Conservation (phyloP, 2,888 invertebrate genomes). For the Dioctria linearis region DNA sequence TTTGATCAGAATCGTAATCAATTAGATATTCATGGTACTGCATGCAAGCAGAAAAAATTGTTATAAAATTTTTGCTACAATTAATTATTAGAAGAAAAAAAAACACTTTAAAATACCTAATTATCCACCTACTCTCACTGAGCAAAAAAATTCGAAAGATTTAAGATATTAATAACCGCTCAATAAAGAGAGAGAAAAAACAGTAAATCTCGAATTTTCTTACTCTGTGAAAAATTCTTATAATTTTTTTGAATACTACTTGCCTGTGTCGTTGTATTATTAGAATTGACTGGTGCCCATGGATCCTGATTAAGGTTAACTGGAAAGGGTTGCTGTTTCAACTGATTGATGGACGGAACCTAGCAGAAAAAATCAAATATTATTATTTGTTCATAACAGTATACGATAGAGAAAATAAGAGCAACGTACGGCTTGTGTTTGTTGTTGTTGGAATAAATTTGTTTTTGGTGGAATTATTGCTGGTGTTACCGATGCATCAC, state of each 20-base stretch:
- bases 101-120: no score
- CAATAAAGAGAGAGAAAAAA: no score
- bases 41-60: constrained; percentile 62
- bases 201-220: neutral
- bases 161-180: no score
- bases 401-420: neutral
- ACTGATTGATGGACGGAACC: constrained; percentile 72
- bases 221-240: constrained; percentile 9
- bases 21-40: constrained; percentile 62
- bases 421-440: constrained; percentile 69
- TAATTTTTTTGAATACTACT: constrained; percentile 56
- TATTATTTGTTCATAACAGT: neutral
- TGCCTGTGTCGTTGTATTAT: constrained; percentile 67
- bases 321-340: constrained; percentile 71
- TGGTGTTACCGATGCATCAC: constrained; percentile 63
- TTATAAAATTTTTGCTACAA: constrained; percentile 26
- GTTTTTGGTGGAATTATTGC: constrained; percentile 69
- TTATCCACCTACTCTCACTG: neutral
- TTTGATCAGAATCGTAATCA: constrained; percentile 62
- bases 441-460: constrained; percentile 76
- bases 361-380: constrained; percentile 54
- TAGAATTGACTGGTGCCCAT: constrained; percentile 69
- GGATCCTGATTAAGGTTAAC: constrained; percentile 71
- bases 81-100: no score
- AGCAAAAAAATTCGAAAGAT: neutral